Evolutionary conservation across 2,113 vertebrate genomes (phyloP), one percentile per base, ranked within the genome.

Genomic region (Micronycteris hirsuta): DNA sequence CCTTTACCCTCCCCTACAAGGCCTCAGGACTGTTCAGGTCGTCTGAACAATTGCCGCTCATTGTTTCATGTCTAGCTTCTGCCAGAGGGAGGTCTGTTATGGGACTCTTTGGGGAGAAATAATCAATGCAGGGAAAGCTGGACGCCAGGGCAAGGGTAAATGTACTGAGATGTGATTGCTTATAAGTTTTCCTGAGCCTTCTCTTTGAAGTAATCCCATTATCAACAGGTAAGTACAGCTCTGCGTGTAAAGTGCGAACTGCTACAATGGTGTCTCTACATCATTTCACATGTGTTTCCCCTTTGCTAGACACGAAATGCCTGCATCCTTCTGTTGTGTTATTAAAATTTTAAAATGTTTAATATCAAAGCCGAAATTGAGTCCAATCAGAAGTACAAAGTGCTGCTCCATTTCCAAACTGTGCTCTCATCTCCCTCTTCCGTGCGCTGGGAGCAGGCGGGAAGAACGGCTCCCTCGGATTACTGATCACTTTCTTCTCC

Each of bases 1-100:
- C 19, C 56, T 52, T 86, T 49, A 61, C 43, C 68, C 68, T 84
- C 89, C 49, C 45, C 4, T 28, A 15, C 83, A 73, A 22, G 19
- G 96, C 80, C 45, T 87, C 56, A 68, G 73, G 58, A 56, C 5
- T 58, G 96, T 97, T 67, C 86, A 95, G 87, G 16, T 9, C 91
- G 89, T 83, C 67, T 73, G 56, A 92, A 77, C 45, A 93, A 28
- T 91, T 95, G 82, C 83, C 93, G 33, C n/a, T 70, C 84, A 33
- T 96, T 94, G 94, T 90, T 94, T 86, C 73, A 52, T 78, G 43
- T 67, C 91, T 94, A 94, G 89, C 33, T 96, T 95, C 78, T 89
- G 80, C 84, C 52, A 67, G 58, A 86, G 49, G 78, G 14, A 63
- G 38, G 95, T 85, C 80, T 68, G 36, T 43, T 43, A 56, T 58